These are phyloP conservation scores for Herminia tarsipennalis DNA, from an alignment of 2,888 invertebrate genomes.

Conservation along the genomic window DNA sequence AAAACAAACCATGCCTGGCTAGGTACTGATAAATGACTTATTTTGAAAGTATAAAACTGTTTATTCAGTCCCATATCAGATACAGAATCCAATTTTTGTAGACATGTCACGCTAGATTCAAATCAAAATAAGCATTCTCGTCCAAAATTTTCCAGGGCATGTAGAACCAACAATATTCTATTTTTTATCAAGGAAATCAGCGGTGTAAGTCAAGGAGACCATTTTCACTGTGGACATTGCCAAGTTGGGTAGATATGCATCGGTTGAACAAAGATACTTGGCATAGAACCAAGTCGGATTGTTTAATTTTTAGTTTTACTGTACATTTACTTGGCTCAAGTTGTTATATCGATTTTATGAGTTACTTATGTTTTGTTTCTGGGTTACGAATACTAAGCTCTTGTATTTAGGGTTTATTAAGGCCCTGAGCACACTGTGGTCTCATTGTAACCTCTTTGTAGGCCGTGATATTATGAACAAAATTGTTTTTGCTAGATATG, in stretches of 20 bases:
- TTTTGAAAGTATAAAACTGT: too few species aligned
- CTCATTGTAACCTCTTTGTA: too few species aligned
- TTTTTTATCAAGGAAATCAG: constrained; percentile 42
- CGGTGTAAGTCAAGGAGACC: constrained; percentile 37
- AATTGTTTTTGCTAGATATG: too few species aligned
- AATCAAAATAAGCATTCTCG: neutral
- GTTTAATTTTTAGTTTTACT: constrained; percentile 70
- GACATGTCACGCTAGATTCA: neutral
- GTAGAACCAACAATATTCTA: neutral
- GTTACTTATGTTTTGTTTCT: constrained; percentile 14
- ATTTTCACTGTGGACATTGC: constrained; percentile 33
- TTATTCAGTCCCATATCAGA: neutral
- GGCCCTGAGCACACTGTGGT: too few species aligned
- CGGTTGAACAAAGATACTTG: constrained; percentile 57
- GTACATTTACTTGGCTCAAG: constrained; percentile 44
- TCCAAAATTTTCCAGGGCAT: neutral
- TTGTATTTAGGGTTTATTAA: neutral
- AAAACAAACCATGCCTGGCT: too few species aligned
- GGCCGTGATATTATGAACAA: too few species aligned
- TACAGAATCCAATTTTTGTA: neutral
- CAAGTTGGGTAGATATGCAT: constrained; percentile 57
- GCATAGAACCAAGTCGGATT: constrained; percentile 54
- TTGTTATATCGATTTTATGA: constrained; percentile 45
- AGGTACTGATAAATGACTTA: too few species aligned
- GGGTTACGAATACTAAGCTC: neutral